These are phyloP conservation scores for Xiphophorus maculatus DNA, from an alignment of 2,113 vertebrate species.

Conservation along the genomic window DNA sequence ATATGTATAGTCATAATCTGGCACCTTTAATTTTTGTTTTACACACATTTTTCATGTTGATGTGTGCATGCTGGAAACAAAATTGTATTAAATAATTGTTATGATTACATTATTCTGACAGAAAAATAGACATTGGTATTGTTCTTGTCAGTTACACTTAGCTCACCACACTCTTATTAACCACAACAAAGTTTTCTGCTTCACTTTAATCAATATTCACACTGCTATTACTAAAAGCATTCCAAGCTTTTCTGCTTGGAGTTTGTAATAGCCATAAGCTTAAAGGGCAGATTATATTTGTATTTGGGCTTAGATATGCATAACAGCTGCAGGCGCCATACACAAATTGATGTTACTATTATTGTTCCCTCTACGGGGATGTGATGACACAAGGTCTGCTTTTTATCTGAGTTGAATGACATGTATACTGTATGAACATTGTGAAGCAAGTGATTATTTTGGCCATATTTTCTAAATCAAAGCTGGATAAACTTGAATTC, in stretches of 20 bases:
- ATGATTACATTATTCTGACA: slow-evolving; percentile 8
- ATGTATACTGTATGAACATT: no score
- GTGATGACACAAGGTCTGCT: background rate
- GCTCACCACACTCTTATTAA: background rate
- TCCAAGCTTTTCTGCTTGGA: background rate
- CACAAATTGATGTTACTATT: background rate
- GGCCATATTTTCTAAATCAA: no score
- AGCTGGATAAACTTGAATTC: no score
- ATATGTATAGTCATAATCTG: background rate
- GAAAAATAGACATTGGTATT: background rate
- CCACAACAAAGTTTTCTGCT: background rate
- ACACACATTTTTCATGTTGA: background rate
- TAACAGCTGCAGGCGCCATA: background rate
- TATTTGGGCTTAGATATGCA: background rate
- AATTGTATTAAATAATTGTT: background rate
- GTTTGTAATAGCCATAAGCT: background rate
- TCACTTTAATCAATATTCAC: background rate
- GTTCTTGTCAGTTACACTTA: slow-evolving; percentile 10
- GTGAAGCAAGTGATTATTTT: no score
- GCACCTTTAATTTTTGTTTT: no score
- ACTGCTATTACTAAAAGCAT: background rate
- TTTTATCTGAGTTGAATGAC: no score
- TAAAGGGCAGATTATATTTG: background rate
- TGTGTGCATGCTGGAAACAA: slow-evolving; percentile 17
- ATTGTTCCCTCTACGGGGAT: background rate